Base-by-base conservation (phyloP, 2,888 invertebrate genomes). In the Phortica okadai region DNA sequence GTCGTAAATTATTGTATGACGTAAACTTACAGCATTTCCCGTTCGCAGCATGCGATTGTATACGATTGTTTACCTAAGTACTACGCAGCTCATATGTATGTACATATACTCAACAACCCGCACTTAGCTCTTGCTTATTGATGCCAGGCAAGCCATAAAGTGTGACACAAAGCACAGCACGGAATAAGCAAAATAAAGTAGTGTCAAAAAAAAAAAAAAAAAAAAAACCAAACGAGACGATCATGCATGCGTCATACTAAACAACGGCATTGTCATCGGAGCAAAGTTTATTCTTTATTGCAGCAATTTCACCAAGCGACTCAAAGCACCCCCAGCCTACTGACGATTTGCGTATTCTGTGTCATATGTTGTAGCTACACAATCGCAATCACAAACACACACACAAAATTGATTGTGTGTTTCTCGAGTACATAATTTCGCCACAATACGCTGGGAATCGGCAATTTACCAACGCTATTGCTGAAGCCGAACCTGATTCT, bases 241-340 rank as follows among this genome's bases (percentile, higher is more conserved):
- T 67, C 44, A 7, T 25, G 42, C 6, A 67, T 67, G 67, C 42
- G 67, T 67, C 67, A 67, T 67, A 44, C 21, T 62, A 16, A 62
- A 11, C 62, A 21, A 16, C 50, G 59, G 3, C 25, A 21, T 62
- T 3, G 62, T 25, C 62, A 25, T 62, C 62, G 6, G 62, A 62
- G 25, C 25, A 62, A 25, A 25, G 25, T 62, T 16, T 25, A 62
- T 62, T 62, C 25, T 50, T 25, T 25, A 10, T 62, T 10, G 21
- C n/a, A 54, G 54, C 54, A 72, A 72, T 72, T 72, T 72, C 70
- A 72, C 70, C 70, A 72, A 11, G 42, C 66, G 42, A 11, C 16
- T 1, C 16, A 59, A 16, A 59, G n/a, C 50, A 50, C 14, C 59
- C 59, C n/a, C 7, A 11, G 16, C 59, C 16, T 59, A n/a, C n/a